Evolutionary conservation across 2,797 vertebrate species (phyloP), one percentile per base, ranked within the genome.

Genomic region (Tarsius wallacei): DNA sequence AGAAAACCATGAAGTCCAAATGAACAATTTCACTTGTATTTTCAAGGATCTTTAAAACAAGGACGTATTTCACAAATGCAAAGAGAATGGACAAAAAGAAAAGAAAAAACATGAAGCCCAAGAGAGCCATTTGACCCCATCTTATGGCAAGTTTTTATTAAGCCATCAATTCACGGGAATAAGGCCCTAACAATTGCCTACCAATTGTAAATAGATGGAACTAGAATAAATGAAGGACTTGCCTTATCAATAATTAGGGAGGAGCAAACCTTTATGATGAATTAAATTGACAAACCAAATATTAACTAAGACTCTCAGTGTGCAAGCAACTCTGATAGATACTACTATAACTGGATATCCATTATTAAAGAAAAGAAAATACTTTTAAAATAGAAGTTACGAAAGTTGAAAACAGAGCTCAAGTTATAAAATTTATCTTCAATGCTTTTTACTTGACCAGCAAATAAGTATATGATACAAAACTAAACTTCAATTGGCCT

Each of bases 11-110:
- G 55, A 70, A 82, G 31, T 74, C 8, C 33, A 70, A 83, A 70
- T 57, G 28, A 95, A 22, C 7, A 91, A 6, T 59, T 92, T 92
- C 33, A 82, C 63, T 87, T 97, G 5, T 83, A 31, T 81, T 14
- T 59, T 94, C 47, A 96, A 85, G 42, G 49, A 36, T 42, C 33
- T 66, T 91, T 80, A 70, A 91, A 81, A 73, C 5, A 95, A 93
- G 51, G 86, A 51, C 53, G 28, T 87, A 16, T 84, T 93, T 93
- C 66, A 86, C 42, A 94, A 97, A 84, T 33, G 11, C 33, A 86
- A 90, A 81, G 13, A 71, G 6, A 85, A 1, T 33, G 19, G 84
- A 64, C 5, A 22, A 85, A 64, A 64, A 83, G 51, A 59, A 14
- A 16, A 33, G 33, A 85, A 47, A 24, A 31, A 77, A 96, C 77